Percentiles rank a stretch among this genome's conserved stretches.
Conservation (phyloP, 2,888 invertebrate species). For the Julus scanicus region DNA sequence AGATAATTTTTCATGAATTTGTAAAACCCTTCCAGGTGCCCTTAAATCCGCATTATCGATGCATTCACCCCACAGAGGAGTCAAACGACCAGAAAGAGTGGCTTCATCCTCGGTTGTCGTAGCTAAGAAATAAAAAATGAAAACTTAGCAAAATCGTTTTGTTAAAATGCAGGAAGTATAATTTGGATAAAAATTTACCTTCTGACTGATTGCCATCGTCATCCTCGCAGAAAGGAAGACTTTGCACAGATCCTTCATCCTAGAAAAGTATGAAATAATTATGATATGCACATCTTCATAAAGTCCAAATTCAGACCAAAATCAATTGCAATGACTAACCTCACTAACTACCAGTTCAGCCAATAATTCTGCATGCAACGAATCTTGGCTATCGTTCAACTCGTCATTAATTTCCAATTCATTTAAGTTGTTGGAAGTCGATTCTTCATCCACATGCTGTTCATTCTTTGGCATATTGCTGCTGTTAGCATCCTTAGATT, state of each 20-base stretch:
- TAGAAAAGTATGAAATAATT: neutral
- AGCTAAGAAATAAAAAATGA: conserved; percentile 13
- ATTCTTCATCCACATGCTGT: neutral
- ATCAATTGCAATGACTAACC: neutral
- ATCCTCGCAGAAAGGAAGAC: conserved; percentile 44
- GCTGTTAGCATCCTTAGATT: neutral
- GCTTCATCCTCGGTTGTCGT: conserved; percentile 50
- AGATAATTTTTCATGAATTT: conserved; percentile 92
- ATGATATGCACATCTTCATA: neutral
- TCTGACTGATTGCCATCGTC: conserved; percentile 48
- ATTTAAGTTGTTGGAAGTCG: neutral
- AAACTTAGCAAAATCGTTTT: neutral
- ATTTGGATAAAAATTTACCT: conserved; percentile 11
- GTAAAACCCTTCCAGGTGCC: conserved; percentile 92
- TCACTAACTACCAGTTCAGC: neutral
- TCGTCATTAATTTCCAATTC: neutral
- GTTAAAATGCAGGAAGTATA: neutral
- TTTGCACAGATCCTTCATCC: conserved; percentile 52
- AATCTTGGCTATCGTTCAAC: neutral
- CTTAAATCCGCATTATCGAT: conserved; percentile 78
- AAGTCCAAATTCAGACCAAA: neutral
- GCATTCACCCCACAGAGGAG: conserved; percentile 82
- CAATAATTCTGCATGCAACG: neutral
- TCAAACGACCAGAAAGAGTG: conserved; percentile 41
- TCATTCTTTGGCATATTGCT: neutral